Evolutionary conservation across 35 echinoderm and acorn worm genomes (phyloP), one percentile per base, ranked within the genome.

Genomic region (Lytechinus variegatus): DNA sequence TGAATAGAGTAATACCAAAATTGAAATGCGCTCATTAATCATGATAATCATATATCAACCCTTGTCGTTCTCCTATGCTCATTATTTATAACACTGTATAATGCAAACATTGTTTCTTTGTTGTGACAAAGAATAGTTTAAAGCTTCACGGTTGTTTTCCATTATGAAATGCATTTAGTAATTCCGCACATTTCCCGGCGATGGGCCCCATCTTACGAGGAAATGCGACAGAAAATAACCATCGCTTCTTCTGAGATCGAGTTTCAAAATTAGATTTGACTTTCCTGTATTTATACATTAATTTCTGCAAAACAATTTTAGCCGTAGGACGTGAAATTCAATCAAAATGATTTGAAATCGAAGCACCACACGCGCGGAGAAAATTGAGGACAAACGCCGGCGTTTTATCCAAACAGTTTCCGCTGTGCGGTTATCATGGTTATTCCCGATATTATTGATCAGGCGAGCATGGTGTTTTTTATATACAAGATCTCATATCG

Each of bases 231-330:
- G 24, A 71, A 71, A 21, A 19, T 24, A 71, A 71, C 61, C 2
- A 71, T 71, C 12, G 61, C 61, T 71, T 19, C 61, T 71, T 71
- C 61, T 71, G 61, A 71, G 61, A 71, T 71, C 6, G 61, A 21
- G 16, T 71, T 71, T 71, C 61, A 71, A 71, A 71, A 71, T 71
- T 71, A 71, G 61, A 71, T 71, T 71, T 71, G 61, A 71, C 61
- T 71, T 71, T 19, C 61, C 61, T 71, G 61, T 71, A 71, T 71
- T 71, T 71, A 71, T 71, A 71, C 61, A 71, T 71, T 19, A 71
- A 71, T 71, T 71, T 71, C 61, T 71, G 61, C 61, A 71, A 71
- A 71, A 71, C 61, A 71, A 71, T 71, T 71, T 71, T 71, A 71
- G 61, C 61, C 61, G 61, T 71, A 71, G 61, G 61, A 71, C 13